Base-by-base conservation (phyloP, 2,888 invertebrate genomes). In the Lingula anatina region DNA sequence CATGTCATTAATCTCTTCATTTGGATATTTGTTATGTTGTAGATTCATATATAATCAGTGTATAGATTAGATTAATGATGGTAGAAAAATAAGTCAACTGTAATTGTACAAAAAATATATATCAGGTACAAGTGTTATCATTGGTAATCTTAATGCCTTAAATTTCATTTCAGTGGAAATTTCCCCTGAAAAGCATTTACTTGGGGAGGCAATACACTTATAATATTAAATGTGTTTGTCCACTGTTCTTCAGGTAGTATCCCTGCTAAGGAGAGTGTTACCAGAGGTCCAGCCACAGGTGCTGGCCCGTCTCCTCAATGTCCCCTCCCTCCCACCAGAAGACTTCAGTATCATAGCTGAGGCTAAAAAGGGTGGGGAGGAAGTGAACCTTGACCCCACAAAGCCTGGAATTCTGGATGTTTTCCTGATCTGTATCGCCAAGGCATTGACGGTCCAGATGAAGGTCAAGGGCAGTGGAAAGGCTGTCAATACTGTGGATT, bases 351-450 rank as follows among this genome's bases (percentile, higher is more conserved):
- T 88, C 52, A 84, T 86, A 2, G 82, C 86, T 1, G 80, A 80
- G 44, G 63, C 64, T 7, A 63, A 64, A 36, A 51, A 58, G 20
- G 62, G 63, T 20, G 65, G 64, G 38, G 57, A 53, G 5, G 62
- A 57, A 3, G 48, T 46, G 1, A 62, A 77, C 73, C 54, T 69
- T 54, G 65, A 71, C 54, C 71, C 79, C 1, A 65, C 78, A 24
- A 75, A 78, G 21, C 72, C 86, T 35, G 90, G 91, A 2, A 84
- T 95, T 50, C 78, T 95, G 49, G 95, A 95, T 68, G 89, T 94
- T 49, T 86, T 96, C 65, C 80, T 95, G 50, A 87, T 90, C 55
- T 90, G 92, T 59, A 87, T 96, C 54, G 90, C 91, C 31, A 96
- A 95, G 78, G 86, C 93, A 1, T 79, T 96, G 53, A 89, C 88